Evolutionary conservation across 2,113 vertebrate species (phyloP), one percentile per base, ranked within the genome.

Genomic region (Pteronura brasiliensis): DNA sequence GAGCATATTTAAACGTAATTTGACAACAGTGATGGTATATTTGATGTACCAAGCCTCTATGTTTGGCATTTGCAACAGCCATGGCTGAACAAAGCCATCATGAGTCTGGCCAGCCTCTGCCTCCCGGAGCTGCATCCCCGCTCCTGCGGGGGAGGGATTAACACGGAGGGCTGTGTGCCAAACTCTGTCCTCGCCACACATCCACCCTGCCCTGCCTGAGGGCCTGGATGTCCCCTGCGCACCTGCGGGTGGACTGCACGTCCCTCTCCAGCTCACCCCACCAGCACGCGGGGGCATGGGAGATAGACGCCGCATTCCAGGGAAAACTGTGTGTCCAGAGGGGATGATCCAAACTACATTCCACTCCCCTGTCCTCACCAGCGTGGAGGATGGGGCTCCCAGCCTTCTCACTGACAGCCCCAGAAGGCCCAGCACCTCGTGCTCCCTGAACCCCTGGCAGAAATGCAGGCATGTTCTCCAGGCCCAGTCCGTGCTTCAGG

Each of bases 1-100:
- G 65, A 63, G 69, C 85, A 29, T 84, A 92, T 80, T 90, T 80
- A 92, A 96, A 88, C 61, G 25, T 12, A 63, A 85, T 69, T 61
- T 84, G 87, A 90, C 87, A 76, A 69, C 21, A 34, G 61, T n/a
- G 84, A 47, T 74, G 69, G 63, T 55, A 82, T 89, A 84, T 80
- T 83, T 89, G 87, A 63, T 57, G 72, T 90, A 74, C 74, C 67
- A 27, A 76, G 81, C 29, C 71, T 94, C 11, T 39, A 0, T 59
- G 72, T 72, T 23, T 27, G 71, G 71, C 79, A 39, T 71, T 55
- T 71, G 23, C 63, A 61, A 77, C 34, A 36, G 12, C 65, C 63
- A 31, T 61, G 39, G 76, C 67, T 36, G 4, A 49, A 29, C 36
- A 63, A 31, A 88, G 44, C 8, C 89, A 3, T 31, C 61, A 0